These are phyloP conservation scores for Arge pagana DNA, from an alignment of 2,888 invertebrate genomes.

Conservation along the genomic window DNA sequence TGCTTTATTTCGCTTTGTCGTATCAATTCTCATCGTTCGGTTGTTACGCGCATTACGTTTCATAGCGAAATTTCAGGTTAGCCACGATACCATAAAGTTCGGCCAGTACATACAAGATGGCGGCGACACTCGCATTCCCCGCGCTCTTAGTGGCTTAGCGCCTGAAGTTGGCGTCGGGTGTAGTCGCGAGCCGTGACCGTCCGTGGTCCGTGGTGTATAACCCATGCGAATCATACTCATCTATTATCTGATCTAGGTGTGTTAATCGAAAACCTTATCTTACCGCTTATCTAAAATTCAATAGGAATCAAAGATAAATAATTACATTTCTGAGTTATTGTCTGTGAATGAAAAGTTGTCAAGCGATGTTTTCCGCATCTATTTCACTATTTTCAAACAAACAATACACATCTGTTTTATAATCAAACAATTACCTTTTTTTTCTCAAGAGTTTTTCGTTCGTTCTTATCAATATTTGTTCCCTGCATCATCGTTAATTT, in stretches of 20 bases:
- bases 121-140: too few relatives aligned
- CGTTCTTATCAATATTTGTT: not conserved
- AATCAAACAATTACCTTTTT: not conserved
- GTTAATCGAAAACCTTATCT: constrained; percentile 36
- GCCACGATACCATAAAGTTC: too few relatives aligned
- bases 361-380: not conserved
- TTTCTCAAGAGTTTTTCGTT: not conserved
- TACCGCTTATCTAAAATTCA: constrained; percentile 41
- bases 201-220: too few relatives aligned
- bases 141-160: too few relatives aligned
- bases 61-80: too few relatives aligned
- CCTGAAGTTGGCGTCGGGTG: too few relatives aligned
- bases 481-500: not conserved
- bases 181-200: too few relatives aligned
- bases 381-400: not conserved
- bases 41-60: too few relatives aligned
- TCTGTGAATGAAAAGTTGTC: constrained; percentile 8
- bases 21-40: too few relatives aligned
- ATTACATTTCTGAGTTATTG: constrained; percentile 25
- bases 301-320: constrained; percentile 36
- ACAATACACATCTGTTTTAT: not conserved
- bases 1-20: too few relatives aligned
- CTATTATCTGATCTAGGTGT: constrained; percentile 46
- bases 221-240: too few relatives aligned
- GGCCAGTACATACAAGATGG: too few relatives aligned